A percentile compares a stretch with the other conserved stretches of the same genome.
phyloP scores from a whole-genome alignment of 2,888 invertebrate species.

The Stratiomys singularior region DNA sequence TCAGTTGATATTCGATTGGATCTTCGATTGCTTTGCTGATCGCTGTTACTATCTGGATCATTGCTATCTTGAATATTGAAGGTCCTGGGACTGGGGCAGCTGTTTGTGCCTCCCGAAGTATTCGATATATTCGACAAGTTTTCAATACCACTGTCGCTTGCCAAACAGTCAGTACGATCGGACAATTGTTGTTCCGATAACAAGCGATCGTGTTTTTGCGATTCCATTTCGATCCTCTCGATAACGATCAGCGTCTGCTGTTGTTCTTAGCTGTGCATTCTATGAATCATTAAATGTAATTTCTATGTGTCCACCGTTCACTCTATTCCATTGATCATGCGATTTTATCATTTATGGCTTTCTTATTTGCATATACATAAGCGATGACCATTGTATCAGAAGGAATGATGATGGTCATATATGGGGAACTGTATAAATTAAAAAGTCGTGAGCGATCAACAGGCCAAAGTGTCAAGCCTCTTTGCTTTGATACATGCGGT shows the following conservation, averaged over 20 bases:
- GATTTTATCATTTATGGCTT: not conserved
- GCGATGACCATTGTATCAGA: not conserved
- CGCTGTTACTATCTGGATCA: constrained; percentile 18
- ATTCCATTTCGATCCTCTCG: constrained; percentile 22
- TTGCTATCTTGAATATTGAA: not conserved
- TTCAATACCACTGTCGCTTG: constrained; percentile 42
- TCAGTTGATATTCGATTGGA: constrained; percentile 51
- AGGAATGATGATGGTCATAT: too few species aligned
- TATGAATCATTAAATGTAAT: constrained; percentile 6
- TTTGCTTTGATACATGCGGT: too few species aligned
- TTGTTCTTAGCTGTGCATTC: constrained; percentile 21
- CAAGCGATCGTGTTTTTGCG: constrained; percentile 30
- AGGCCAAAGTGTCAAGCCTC: too few species aligned
- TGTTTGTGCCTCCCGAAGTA: constrained; percentile 16
- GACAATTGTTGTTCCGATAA: constrained; percentile 4
- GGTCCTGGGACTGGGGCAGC: constrained; percentile 20
- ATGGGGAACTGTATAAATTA: too few species aligned
- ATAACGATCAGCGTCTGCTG: constrained; percentile 9
- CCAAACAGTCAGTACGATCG: constrained; percentile 23
- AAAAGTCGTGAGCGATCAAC: too few species aligned
- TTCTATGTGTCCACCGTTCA: not conserved
- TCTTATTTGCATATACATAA: constrained; percentile 21
- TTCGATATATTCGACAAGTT: constrained; percentile 36
- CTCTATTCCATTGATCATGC: not conserved
- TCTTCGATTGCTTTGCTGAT: constrained; percentile 29